Conservation (phyloP, 2,113 vertebrate genomes). For the Cynocephalus volans region DNA sequence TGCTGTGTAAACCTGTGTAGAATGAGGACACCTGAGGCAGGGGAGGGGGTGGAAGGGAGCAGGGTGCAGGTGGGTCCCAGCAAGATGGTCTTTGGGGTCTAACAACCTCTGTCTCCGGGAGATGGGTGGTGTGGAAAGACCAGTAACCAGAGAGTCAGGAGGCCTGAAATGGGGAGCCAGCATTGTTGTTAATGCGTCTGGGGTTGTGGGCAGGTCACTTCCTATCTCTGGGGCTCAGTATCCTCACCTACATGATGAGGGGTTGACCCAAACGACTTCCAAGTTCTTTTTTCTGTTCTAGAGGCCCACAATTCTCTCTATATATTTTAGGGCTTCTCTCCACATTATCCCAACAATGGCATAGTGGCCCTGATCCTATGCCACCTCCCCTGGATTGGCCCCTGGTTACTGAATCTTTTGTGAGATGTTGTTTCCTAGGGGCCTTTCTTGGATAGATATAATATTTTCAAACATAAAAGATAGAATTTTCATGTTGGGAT, state of each 20-base stretch:
- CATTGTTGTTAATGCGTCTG: background rate
- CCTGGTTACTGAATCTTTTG: background rate
- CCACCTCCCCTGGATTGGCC: background rate
- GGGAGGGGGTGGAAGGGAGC: no score
- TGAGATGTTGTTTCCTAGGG: background rate
- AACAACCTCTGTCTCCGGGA: background rate
- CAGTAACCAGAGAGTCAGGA: no score
- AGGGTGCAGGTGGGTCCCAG: background rate
- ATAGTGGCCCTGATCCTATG: background rate
- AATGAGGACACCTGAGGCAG: background rate
- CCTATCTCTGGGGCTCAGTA: background rate
- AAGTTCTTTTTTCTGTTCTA: background rate
- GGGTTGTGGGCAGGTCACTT: background rate
- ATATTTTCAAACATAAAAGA: slow-evolving; percentile 28
- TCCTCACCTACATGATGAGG: background rate
- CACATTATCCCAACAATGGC: background rate
- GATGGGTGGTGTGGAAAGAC: background rate
- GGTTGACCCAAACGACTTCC: background rate
- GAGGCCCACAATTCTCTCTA: background rate
- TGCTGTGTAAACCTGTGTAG: background rate
- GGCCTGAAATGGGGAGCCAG: background rate
- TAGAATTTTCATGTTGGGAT: background rate
- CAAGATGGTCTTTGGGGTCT: background rate
- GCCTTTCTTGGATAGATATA: background rate
- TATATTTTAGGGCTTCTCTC: background rate